These are phyloP conservation scores for Neolamprologus tretocephalus DNA, from an alignment of 2,113 vertebrate species.

Conservation along the genomic window DNA sequence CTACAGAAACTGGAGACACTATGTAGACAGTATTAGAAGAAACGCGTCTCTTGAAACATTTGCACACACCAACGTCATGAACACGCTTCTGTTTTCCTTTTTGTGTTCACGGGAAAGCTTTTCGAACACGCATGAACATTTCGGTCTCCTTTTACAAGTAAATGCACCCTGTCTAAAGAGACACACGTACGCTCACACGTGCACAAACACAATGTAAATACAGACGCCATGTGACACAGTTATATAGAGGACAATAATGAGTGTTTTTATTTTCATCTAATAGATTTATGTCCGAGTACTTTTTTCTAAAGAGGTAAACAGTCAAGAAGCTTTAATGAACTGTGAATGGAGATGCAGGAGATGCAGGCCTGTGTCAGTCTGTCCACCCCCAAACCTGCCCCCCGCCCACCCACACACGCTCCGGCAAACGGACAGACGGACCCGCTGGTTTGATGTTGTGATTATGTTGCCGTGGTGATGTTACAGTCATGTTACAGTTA, in stretches of 20 bases:
- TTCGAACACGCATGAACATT: not conserved
- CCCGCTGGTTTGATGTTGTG: conserved; percentile 45
- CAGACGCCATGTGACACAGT: conserved; percentile 27
- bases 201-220: conserved; percentile 48
- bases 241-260: conserved; percentile 58
- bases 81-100: not conserved
- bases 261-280: conserved; percentile 74
- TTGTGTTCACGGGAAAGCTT: not conserved
- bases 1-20: conserved; percentile 24
- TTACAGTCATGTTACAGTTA: conserved; percentile 59
- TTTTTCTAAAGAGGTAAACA: conserved; percentile 66
- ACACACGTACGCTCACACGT: conserved; percentile 1
- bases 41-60: conserved; percentile 8
- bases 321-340: conserved; percentile 77
- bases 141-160: conserved; percentile 23
- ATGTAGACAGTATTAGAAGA: conserved; percentile 45
- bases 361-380: not conserved
- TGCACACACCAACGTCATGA: conserved; percentile 34
- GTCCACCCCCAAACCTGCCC: not conserved
- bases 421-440: not conserved
- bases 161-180: conserved; percentile 11
- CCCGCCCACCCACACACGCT: not conserved
- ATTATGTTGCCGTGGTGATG: conserved; percentile 62
- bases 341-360: conserved; percentile 67
- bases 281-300: conserved; percentile 70